A percentile compares a stretch with the other conserved stretches of the same genome.
Evolutionary conservation across 2,888 invertebrate genomes (phyloP).

Genomic region (Carpatolechia fugitivella): DNA sequence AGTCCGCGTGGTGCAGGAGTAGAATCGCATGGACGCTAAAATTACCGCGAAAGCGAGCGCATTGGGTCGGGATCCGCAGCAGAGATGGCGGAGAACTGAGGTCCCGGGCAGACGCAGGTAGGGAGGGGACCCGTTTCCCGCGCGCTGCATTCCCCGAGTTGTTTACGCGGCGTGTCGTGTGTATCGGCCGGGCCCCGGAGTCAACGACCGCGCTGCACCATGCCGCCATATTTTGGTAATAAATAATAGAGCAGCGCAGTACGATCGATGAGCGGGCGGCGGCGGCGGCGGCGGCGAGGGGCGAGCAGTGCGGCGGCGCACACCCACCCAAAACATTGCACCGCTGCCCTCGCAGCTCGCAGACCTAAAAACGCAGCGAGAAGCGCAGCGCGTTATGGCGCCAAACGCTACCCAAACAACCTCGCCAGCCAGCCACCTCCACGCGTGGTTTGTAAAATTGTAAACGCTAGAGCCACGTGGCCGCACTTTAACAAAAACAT

Average conservation of each 20-base stretch:
- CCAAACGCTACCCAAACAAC: background rate
- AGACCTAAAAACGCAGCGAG: constrained; percentile 15
- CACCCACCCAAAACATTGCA: constrained; percentile 61
- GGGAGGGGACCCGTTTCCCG: constrained; percentile 57
- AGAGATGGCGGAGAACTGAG: background rate
- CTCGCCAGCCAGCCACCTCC: background rate
- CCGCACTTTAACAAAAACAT: background rate
- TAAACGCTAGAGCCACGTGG: background rate
- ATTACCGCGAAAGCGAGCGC: constrained; percentile 21
- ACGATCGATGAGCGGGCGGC: constrained; percentile 57
- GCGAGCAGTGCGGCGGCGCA: constrained; percentile 65
- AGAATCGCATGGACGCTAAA: constrained; percentile 23
- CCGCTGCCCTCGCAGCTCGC: constrained; percentile 32
- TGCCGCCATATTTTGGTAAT: constrained; percentile 74
- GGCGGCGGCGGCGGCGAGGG: constrained; percentile 29
- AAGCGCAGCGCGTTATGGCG: constrained; percentile 21
- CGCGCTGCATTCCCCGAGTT: constrained; percentile 58
- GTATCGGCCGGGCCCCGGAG: constrained; percentile 42
- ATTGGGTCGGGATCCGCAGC: background rate
- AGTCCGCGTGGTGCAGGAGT: constrained; percentile 24
- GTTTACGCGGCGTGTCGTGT: constrained; percentile 55
- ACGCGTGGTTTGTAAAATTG: background rate
- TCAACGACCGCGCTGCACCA: constrained; percentile 66
- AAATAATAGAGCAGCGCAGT: constrained; percentile 70
- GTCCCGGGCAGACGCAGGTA: constrained; percentile 34